Evolutionary conservation across 2,888 invertebrate genomes (phyloP), one percentile per base, ranked within the genome.

Genomic region (Drosophila antonietae): DNA sequence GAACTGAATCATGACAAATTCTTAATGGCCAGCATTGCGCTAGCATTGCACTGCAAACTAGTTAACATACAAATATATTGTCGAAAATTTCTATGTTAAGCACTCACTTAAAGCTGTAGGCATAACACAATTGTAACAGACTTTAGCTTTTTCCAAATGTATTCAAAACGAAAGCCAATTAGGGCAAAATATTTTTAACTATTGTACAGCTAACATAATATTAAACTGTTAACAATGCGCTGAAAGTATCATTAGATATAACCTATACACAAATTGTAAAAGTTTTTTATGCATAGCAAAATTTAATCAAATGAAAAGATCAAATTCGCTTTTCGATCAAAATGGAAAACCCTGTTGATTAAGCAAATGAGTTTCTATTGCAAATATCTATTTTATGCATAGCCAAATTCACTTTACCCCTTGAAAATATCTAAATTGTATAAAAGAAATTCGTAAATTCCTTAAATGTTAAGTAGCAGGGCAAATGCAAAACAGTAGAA

Each of bases 401-500:
- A 37, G 9, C 7, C 7, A 2, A 23, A 23, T 23, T 49, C 18
- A 12, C 18, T 14, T 23, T 20, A 52, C 8, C 14, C 7, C 7
- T 10, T 15, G 1, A 3, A 35, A 35, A 9, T 52, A 9, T 20
- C 20, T 37, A 14, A 20, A 23, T n/a, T 41, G 28, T 9, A 1
- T 41, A 55, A 39, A 55, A 55, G 44, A 57, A 58, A 23, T 9
- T 31, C 15, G 53, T 33, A 65, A 64, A 65, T 63, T 68, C 52
- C 55, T 23, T n/a, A 68, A 49, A 65, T 56, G 23, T 39, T 39
- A 53, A 66, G 18, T 35, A 66, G 44, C 41, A 14, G 44, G 37
- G 18, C 66, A 68, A 71, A 80, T 76, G 66, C 55, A 66, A 72
- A 80, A 53, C 56, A 88, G 76, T 82, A 79, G 85, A 88, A 84